A percentile compares a stretch with the other conserved stretches of the same genome.
Evolutionary conservation across 2,113 vertebrate genomes (phyloP).

Genomic region (Megalops atlanticus): DNA sequence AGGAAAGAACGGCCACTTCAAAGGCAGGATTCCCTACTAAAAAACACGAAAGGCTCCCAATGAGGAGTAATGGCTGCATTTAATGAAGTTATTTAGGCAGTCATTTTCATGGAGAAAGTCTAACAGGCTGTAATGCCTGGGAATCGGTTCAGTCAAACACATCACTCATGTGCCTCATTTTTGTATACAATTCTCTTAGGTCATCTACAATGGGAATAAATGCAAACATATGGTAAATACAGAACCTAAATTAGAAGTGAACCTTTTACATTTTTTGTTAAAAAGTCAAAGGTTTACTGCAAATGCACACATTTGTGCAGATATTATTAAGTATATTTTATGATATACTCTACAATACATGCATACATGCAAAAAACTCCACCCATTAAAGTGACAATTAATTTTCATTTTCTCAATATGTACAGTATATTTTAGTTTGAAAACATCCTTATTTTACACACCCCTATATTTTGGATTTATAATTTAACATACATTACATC

Average conservation of each 20-base stretch:
- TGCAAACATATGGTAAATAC: neutral
- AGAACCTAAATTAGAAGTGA: neutral
- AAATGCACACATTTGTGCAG: too few relatives aligned
- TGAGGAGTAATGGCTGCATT: neutral
- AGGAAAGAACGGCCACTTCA: constrained; percentile 21
- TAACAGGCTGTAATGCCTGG: neutral
- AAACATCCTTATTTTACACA: too few relatives aligned
- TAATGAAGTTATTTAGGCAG: neutral
- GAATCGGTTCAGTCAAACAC: neutral
- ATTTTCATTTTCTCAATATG: too few relatives aligned
- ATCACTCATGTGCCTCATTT: neutral
- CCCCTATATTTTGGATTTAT: too few relatives aligned
- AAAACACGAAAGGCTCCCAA: neutral
- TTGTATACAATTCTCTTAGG: neutral
- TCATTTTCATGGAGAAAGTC: neutral
- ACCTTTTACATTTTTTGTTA: too few relatives aligned
- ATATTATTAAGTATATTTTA: too few relatives aligned
- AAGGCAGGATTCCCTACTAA: constrained; percentile 1
- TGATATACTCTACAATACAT: too few relatives aligned
- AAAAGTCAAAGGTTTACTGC: too few relatives aligned
- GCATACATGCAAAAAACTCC: too few relatives aligned
- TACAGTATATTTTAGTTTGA: too few relatives aligned
- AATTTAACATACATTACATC: too few relatives aligned
- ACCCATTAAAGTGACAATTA: too few relatives aligned
- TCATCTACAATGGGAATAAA: neutral